Evolutionary conservation across 2,797 vertebrate genomes (phyloP).

Genomic region (Chloroceryle inda): DNA sequence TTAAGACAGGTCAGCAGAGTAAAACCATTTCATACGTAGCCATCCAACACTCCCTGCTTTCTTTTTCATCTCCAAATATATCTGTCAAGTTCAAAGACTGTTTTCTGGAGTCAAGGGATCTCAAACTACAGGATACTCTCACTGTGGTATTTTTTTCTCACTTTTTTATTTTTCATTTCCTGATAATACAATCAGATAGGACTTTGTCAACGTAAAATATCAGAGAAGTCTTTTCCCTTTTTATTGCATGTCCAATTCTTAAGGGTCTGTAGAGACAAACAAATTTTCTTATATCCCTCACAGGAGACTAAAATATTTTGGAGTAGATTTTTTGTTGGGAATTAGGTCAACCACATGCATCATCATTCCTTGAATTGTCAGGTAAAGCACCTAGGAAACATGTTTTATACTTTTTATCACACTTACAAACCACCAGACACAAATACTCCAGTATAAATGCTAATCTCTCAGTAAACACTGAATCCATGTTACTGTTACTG

Average conservation of each 20-base stretch:
- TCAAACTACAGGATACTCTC: neutral
- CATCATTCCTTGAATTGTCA: neutral
- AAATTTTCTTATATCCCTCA: neutral
- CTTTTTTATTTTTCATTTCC: neutral
- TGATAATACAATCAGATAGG: neutral
- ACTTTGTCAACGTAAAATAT: neutral
- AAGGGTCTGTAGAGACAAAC: neutral
- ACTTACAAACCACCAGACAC: neutral
- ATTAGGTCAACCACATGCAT: neutral
- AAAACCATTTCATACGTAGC: conserved; percentile 4
- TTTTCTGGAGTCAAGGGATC: neutral
- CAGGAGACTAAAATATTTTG: neutral
- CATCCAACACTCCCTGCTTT: neutral
- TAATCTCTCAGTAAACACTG: neutral
- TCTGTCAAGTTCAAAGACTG: neutral
- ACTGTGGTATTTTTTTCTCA: neutral
- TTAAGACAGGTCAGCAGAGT: conserved; percentile 21
- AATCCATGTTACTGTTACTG: neutral
- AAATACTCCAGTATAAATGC: neutral
- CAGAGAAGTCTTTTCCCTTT: neutral
- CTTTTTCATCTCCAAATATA: neutral
- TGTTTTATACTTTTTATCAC: neutral
- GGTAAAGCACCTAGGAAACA: neutral
- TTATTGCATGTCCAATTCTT: neutral
- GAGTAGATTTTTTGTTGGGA: neutral